A percentile compares a stretch with the other conserved stretches of the same genome.
Conservation (phyloP, 37 sponge, comb jelly and placozoan genomes). For the Axinella damicornis region DNA sequence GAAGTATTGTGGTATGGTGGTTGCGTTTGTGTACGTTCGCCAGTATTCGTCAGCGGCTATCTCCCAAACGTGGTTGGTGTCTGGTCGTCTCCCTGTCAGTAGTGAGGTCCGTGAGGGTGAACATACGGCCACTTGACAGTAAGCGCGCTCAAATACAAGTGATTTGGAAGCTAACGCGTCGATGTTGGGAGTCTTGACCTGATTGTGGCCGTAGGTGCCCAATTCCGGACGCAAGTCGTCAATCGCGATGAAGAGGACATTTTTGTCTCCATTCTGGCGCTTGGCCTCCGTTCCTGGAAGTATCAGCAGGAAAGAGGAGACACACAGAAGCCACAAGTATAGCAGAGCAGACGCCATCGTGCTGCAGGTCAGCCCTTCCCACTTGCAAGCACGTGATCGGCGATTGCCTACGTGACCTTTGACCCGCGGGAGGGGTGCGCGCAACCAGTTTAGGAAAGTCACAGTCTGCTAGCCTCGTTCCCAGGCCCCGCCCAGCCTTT, state of each 20-base stretch:
- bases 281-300: too few species aligned
- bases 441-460: too few species aligned
- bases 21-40: slow-evolving; percentile 50
- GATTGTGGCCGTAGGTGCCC: slow-evolving; percentile 26
- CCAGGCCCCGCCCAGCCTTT: too few species aligned
- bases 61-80: slow-evolving; percentile 60
- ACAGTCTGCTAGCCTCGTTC: too few species aligned
- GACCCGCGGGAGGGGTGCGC: too few species aligned
- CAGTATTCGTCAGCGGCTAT: slow-evolving; percentile 55
- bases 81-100: slow-evolving; percentile 57
- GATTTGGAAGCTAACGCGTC: slow-evolving; percentile 50
- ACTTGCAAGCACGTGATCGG: too few species aligned
- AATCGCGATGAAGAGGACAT: slow-evolving; percentile 12
- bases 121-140: slow-evolving; percentile 67
- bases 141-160: slow-evolving; percentile 56
- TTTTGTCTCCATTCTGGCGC: slow-evolving; percentile 5
- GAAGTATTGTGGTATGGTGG: slow-evolving; percentile 69
- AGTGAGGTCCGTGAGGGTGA: slow-evolving; percentile 61
- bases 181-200: slow-evolving; percentile 45
- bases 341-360: too few species aligned
- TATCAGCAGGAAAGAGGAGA: too few species aligned
- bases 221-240: slow-evolving; percentile 58
- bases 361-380: too few species aligned
- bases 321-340: too few species aligned
- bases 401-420: too few species aligned